Conservation (phyloP, 2,797 vertebrate genomes). For the Chloroceryle amazona region DNA sequence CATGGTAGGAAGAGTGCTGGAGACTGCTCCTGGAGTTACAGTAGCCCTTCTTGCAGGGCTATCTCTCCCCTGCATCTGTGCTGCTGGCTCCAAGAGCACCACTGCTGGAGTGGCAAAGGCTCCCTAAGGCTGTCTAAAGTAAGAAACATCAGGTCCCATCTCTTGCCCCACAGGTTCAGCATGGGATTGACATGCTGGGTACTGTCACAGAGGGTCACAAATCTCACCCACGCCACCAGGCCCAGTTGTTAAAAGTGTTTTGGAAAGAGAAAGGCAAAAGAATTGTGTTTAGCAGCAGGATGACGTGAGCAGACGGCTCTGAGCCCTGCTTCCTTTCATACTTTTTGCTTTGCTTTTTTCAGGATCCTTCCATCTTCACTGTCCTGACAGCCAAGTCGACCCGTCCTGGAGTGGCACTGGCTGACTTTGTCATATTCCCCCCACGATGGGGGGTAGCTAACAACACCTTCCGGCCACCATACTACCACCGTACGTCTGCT, state of each 20-base stretch:
- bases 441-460: slow-evolving; percentile 95
- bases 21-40: background rate
- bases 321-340: background rate
- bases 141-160: background rate
- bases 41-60: accelerated
- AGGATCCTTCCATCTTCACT: slow-evolving; percentile 99
- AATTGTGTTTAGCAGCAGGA: too few relatives aligned
- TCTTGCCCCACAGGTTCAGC: background rate
- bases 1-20: background rate
- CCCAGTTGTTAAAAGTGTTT: background rate
- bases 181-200: background rate
- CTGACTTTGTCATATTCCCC: slow-evolving; percentile 98
- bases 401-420: slow-evolving; percentile 92
- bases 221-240: background rate
- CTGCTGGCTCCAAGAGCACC: accelerated
- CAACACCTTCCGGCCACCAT: slow-evolving; percentile 95
- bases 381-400: slow-evolving; percentile 95
- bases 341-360: background rate
- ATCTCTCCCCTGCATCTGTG: background rate
- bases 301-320: background rate
- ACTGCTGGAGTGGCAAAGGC: background rate
- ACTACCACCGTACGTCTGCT: slow-evolving; percentile 92
- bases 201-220: background rate
- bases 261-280: background rate
- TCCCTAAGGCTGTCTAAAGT: background rate